Evolutionary conservation across 1,140 invertebrate species (phyloP).

Genomic region (Nylanderia fulva): DNA sequence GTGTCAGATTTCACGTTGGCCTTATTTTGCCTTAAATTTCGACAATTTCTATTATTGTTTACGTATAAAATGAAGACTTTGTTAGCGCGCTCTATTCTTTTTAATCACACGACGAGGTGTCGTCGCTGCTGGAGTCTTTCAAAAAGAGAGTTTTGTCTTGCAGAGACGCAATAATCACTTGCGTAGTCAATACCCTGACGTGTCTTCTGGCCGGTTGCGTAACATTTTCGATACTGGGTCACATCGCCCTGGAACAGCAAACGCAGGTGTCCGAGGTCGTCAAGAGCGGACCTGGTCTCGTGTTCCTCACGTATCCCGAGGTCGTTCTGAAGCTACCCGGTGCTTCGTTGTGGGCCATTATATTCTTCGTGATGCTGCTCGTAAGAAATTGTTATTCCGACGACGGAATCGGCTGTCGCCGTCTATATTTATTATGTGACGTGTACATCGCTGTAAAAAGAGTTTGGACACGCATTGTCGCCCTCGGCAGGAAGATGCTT

Average conservation of each 20-base stretch:
- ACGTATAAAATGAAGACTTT: neutral
- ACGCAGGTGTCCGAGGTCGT: conserved; percentile 87
- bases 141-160: conserved; percentile 72
- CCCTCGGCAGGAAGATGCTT: neutral
- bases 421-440: conserved; percentile 43
- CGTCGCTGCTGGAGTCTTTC: conserved; percentile 33
- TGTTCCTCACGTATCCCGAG: conserved; percentile 90
- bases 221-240: conserved; percentile 89
- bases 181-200: conserved; percentile 89
- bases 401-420: conserved; percentile 10
- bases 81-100: conserved; percentile 10
- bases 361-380: conserved; percentile 90
- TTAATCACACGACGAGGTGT: conserved; percentile 35
- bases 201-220: conserved; percentile 88
- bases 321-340: conserved; percentile 89
- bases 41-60: neutral
- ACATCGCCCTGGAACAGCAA: conserved; percentile 87
- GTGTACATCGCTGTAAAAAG: conserved; percentile 17
- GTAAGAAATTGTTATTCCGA: conserved; percentile 82
- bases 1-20: neutral
- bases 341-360: conserved; percentile 88
- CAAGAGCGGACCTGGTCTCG: conserved; percentile 89
- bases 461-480: neutral
- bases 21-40: conserved; percentile 6
- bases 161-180: conserved; percentile 89